A percentile compares a stretch with the other conserved stretches of the same genome.
Evolutionary conservation across 2,113 vertebrate species (phyloP).

Genomic region (Caretta caretta): DNA sequence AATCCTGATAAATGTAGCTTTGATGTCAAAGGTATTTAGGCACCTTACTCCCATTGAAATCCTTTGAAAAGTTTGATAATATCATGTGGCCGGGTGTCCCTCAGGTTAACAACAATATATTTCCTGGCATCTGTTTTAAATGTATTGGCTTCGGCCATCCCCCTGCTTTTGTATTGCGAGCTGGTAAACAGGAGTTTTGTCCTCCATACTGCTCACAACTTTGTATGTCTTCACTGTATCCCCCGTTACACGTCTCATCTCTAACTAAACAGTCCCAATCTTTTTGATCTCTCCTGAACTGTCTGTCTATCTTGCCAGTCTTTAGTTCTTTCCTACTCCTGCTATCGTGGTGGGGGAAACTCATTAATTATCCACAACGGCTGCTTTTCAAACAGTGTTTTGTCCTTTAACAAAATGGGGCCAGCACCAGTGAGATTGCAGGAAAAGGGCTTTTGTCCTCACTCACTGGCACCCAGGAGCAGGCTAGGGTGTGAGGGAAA

Average conservation of each 20-base stretch:
- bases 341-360: background rate
- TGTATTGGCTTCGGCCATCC: background rate
- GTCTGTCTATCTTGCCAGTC: background rate
- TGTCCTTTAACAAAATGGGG: background rate
- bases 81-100: background rate
- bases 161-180: background rate
- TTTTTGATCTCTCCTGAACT: background rate
- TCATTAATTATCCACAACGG: constrained; percentile 7
- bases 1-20: background rate
- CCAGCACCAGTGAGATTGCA: background rate
- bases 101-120: background rate
- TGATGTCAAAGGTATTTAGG: background rate
- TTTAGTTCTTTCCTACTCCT: background rate
- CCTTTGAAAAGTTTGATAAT: background rate
- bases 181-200: background rate
- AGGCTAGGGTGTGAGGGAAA: background rate
- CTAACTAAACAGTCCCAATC: background rate
- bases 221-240: background rate
- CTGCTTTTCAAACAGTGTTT: background rate
- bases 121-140: background rate
- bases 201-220: background rate
- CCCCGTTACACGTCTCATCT: background rate
- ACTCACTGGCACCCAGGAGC: background rate
- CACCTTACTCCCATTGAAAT: background rate
- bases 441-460: background rate